Evolutionary conservation across 2,888 invertebrate genomes (phyloP).

Genomic region (Trimorus sp.): DNA sequence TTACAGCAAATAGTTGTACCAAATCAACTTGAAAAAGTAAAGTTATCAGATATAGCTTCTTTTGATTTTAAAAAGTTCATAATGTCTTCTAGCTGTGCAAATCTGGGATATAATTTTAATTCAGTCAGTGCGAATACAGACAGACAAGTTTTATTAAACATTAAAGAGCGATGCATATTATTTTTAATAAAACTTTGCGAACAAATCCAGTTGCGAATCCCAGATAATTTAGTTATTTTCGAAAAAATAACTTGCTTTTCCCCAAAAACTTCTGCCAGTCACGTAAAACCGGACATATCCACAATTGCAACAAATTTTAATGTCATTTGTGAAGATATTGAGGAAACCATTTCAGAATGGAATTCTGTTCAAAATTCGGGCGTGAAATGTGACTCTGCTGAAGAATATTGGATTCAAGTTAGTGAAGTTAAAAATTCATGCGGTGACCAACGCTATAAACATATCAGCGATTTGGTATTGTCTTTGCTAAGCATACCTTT

Average conservation of each 20-base stretch:
- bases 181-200: slow-evolving; percentile 25
- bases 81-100: slow-evolving; percentile 70
- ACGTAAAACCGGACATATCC: slow-evolving; percentile 35
- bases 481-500: slow-evolving; percentile 53
- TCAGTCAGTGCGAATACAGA: slow-evolving; percentile 23
- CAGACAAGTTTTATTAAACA: neutral
- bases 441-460: slow-evolving; percentile 38
- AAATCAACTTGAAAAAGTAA: slow-evolving; percentile 67
- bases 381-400: slow-evolving; percentile 13
- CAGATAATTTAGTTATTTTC: slow-evolving; percentile 36
- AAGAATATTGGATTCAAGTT: slow-evolving; percentile 46
- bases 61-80: slow-evolving; percentile 70
- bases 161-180: slow-evolving; percentile 36
- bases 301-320: slow-evolving; percentile 41
- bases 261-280: neutral
- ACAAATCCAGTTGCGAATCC: slow-evolving; percentile 37
- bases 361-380: slow-evolving; percentile 8
- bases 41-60: slow-evolving; percentile 62
- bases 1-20: slow-evolving; percentile 70
- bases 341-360: slow-evolving; percentile 55
- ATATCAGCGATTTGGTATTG: slow-evolving; percentile 46
- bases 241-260: slow-evolving; percentile 15
- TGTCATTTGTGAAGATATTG: slow-evolving; percentile 36
- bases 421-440: slow-evolving; percentile 53
- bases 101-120: slow-evolving; percentile 71